Base-by-base conservation (phyloP, 2,113 vertebrate genomes). In the Anarhynchus alexandrinus region DNA sequence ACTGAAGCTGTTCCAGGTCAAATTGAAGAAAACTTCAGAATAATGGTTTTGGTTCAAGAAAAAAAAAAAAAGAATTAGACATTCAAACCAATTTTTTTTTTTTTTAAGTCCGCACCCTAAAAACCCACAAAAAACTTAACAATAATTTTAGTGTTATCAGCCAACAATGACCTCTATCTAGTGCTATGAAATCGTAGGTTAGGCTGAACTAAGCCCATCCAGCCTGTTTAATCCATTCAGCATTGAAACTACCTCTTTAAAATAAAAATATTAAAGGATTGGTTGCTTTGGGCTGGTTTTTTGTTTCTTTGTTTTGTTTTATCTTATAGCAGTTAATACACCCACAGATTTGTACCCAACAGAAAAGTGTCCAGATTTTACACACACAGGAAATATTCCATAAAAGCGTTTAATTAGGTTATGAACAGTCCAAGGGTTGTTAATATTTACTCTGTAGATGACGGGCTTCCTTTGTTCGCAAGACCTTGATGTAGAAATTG, bases 401-500 rank as follows among this genome's bases (percentile, higher is more conserved):
- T 77, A 71, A 91, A 87, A 86, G 21, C 40, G 59, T 67, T 91
- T 93, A 77, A 96, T 89, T 62, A 77, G 26, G 25, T 77, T 80
- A 69, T 58, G 92, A 91, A 77, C 38, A 71, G 47, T 52, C 34
- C 52, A 65, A 67, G 64, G 21, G 42, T 43, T 79, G 74, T 93
- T 96, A 94, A 97, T 95, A 82, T 96, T 90, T 97, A 94, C 82
- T 94, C 34, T 83, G 57, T n/a, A 71, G 77, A 74, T 64, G 79
- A 73, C 1, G 0, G 13, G 7, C 67, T 88, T 73, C 65, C 80
- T 96, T 88, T 97, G 91, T 96, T 90, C 57, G 34, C n/a, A 10
- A 69, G 64, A 52, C 74, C 72, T 93, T 91, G 65, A 88, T 82
- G 69, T 86, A 82, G 89, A 97, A 94, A 96, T 95, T 1, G 3